These are phyloP conservation scores for Nesoenas mayeri DNA, from an alignment of 2,113 vertebrate genomes.

Conservation along the genomic window DNA sequence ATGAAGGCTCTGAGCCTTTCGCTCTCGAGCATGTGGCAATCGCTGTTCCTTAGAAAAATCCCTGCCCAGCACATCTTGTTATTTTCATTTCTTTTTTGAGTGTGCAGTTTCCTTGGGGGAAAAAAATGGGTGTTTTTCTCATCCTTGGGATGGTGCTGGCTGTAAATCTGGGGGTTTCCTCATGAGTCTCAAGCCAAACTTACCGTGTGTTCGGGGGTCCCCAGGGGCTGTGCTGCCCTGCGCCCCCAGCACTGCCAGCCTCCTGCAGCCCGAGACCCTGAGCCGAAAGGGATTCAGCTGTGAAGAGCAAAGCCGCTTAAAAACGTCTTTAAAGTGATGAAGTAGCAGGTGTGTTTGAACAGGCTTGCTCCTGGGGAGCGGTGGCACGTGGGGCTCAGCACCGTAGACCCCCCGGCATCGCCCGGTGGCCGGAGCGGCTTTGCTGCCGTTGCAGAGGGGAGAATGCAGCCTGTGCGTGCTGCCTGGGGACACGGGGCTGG, in stretches of 20 bases:
- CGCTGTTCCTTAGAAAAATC: not conserved
- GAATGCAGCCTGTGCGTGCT: too few relatives aligned
- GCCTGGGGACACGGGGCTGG: too few relatives aligned
- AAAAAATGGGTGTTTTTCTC: not conserved
- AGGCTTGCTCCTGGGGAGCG: not conserved
- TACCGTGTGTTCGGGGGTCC: not conserved
- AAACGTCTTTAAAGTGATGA: not conserved
- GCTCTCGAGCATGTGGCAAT: not conserved
- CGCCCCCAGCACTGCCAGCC: not conserved
- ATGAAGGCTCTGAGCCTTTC: not conserved
- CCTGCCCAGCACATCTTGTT: fast-evolving
- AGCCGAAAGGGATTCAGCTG: not conserved
- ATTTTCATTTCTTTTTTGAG: not conserved
- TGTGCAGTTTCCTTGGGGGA: fast-evolving
- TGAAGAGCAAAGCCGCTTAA: not conserved
- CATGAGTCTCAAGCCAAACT: fast-evolving
- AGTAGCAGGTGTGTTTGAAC: not conserved
- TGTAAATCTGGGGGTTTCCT: not conserved
- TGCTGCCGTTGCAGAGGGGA: not conserved
- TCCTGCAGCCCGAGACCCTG: not conserved
- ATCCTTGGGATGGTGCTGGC: not conserved
- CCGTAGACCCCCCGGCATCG: not conserved
- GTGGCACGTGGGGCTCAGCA: not conserved
- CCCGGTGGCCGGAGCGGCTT: fast-evolving
- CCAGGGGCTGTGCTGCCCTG: not conserved